Base-by-base conservation (phyloP, 2,888 invertebrate species). In the Sericinus montela region DNA sequence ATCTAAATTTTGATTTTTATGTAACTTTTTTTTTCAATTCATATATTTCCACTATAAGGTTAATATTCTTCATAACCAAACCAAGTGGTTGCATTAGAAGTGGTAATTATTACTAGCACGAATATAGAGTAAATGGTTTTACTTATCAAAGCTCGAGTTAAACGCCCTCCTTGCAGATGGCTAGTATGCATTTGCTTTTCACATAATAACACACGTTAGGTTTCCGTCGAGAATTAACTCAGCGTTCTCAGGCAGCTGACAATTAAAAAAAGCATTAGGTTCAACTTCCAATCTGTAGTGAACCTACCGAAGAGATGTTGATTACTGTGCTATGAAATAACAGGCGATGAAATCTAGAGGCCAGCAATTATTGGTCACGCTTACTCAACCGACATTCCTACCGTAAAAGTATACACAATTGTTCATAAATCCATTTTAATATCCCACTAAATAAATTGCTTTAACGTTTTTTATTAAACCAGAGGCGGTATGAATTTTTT, bases 181-280 rank as follows among this genome's bases (percentile, higher is more conserved):
- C 59, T 67, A 63, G 63, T 55, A 54, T 69, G 63, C 63, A 67
- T 68, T 79, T 70, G 69, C 70, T 67, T 71, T 74, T 69, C 73
- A 70, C 66, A 63, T 78, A 81, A 82, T 81, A 75, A 77, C 69
- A 78, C 58, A 60, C 62, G 61, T 60, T 54, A 59, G 51, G 57
- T 54, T 57, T 65, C 62, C 65, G 58, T 65, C 59, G 56, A 63
- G 69, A 75, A 81, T 80, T 80, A 80, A 66, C 59, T 53, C 53
- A 11, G 30, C 56, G 63, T 80, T 80, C 80, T 65, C 80, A 76
- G 71, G 66, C 59, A 65, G 66, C 60, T 63, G 59, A 56, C 69
- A 74, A 80, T 83, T 80, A 82, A 69, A 66, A 58, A 66, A 41
- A 58, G 69, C 75, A 76, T 64, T 67, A 72, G 63, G 58, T 40